Percentiles rank a stretch among this genome's conserved stretches.
Evolutionary conservation across 53 echinoderm and acorn worm genomes (phyloP).

Genomic region (Stichopus horrens): DNA sequence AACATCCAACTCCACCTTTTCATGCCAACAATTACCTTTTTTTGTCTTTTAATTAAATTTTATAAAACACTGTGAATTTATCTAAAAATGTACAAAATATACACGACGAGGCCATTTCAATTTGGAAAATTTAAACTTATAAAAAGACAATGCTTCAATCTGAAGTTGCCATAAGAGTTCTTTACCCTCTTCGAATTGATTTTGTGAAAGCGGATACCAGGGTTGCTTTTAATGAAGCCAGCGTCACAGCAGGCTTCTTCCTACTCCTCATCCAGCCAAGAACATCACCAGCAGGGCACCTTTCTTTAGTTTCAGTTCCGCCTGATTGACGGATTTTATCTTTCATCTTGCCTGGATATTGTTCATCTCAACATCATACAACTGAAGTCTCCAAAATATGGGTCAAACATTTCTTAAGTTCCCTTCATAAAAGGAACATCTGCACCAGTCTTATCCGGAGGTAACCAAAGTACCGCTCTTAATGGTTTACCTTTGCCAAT

Average conservation of each 20-base stretch:
- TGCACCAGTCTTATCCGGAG: not conserved
- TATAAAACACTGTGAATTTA: no score
- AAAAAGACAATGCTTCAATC: no score
- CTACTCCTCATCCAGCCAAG: not conserved
- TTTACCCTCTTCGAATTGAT: not conserved
- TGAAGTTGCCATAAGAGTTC: not conserved
- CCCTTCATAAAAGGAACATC: not conserved
- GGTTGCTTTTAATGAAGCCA: slow-evolving; percentile 16
- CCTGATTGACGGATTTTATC: slow-evolving; percentile 18
- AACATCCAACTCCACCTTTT: no score
- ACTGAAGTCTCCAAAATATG: not conserved
- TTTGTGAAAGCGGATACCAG: not conserved
- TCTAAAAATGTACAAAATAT: no score
- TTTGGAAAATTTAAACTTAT: no score
- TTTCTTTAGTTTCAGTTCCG: slow-evolving; percentile 13
- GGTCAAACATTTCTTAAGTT: not conserved
- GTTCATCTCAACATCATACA: not conserved
- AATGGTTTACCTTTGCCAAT: not conserved
- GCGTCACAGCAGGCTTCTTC: not conserved
- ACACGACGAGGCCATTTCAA: no score
- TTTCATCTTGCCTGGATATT: not conserved
- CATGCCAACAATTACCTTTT: no score
- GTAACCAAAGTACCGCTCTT: not conserved
- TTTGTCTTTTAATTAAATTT: no score
- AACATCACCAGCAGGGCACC: not conserved